A percentile compares a stretch with the other conserved stretches of the same genome.
phyloP scores from a whole-genome alignment of 2,888 invertebrate genomes.

The Antheraea assamensis region DNA sequence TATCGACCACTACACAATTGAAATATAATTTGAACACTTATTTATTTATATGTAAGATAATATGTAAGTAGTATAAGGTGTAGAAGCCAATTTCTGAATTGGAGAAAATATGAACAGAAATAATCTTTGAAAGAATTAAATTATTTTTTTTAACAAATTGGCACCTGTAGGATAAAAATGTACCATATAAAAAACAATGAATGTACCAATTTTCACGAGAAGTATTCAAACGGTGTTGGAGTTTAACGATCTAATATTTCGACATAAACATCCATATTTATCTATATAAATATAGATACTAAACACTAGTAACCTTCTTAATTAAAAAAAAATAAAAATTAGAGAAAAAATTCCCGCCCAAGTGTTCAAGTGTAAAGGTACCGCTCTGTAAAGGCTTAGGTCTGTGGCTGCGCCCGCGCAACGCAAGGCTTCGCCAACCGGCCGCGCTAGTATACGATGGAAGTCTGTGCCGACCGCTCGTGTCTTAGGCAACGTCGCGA shows the following conservation, averaged over 20 bases:
- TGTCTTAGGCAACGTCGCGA: conserved; percentile 61
- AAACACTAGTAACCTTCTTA: not conserved
- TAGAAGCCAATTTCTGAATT: too few species aligned
- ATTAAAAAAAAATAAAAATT: not conserved
- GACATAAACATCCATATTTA: too few species aligned
- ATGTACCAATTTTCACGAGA: too few species aligned
- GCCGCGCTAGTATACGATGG: conserved; percentile 76
- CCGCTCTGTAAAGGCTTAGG: conserved; percentile 40
- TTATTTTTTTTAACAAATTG: too few species aligned
- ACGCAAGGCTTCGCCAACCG: conserved; percentile 53
- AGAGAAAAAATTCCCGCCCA: conserved; percentile 49
- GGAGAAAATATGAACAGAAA: too few species aligned
- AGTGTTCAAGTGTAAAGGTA: conserved; percentile 32
- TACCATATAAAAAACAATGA: too few species aligned
- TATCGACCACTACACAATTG: not conserved
- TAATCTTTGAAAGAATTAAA: too few species aligned
- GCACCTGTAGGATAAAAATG: too few species aligned
- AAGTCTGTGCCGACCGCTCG: conserved; percentile 67
- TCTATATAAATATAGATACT: not conserved
- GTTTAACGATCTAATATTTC: too few species aligned
- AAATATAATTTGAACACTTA: not conserved
- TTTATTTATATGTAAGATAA: not conserved
- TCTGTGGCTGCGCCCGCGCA: conserved; percentile 71
- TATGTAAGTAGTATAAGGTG: too few species aligned
- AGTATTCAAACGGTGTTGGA: too few species aligned